Evolutionary conservation across 2,888 invertebrate genomes (phyloP).

Genomic region (Trissonchulus sp.): DNA sequence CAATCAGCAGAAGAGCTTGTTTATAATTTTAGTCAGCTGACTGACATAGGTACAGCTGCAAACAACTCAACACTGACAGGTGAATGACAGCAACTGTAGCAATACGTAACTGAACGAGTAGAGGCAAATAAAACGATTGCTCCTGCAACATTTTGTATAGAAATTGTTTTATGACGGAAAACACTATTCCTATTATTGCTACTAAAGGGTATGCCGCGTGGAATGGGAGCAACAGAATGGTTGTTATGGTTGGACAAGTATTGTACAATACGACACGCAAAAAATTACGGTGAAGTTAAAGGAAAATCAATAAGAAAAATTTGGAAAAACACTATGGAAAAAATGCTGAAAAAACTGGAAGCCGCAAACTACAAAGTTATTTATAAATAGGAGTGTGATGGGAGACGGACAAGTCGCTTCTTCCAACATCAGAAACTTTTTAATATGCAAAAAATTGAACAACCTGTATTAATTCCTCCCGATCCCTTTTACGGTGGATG

Average conservation of each 20-base stretch:
- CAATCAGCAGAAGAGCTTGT: too few relatives aligned
- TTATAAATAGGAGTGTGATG: neutral
- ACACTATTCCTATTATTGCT: neutral
- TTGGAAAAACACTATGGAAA: neutral
- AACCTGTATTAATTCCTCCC: neutral
- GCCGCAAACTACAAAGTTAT: neutral
- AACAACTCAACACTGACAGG: too few relatives aligned
- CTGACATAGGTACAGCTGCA: too few relatives aligned
- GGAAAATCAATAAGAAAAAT: conserved; percentile 1
- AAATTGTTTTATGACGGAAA: neutral
- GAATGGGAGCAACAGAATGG: too few relatives aligned
- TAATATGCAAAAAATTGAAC: conserved; percentile 29
- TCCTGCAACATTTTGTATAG: neutral
- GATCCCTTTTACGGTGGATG: conserved; percentile 13
- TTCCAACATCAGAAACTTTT: too few relatives aligned
- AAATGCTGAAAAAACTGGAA: neutral
- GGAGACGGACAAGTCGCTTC: too few relatives aligned
- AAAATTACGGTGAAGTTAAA: conserved; percentile 14
- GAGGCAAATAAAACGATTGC: neutral
- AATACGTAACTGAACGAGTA: too few relatives aligned
- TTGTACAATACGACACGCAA: too few relatives aligned
- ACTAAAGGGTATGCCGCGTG: neutral
- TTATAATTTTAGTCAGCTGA: too few relatives aligned
- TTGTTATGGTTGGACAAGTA: neutral
- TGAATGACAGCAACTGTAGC: too few relatives aligned